These are phyloP conservation scores for Enteromius anoplus DNA, from an alignment of 2,797 vertebrate genomes.

Conservation along the genomic window DNA sequence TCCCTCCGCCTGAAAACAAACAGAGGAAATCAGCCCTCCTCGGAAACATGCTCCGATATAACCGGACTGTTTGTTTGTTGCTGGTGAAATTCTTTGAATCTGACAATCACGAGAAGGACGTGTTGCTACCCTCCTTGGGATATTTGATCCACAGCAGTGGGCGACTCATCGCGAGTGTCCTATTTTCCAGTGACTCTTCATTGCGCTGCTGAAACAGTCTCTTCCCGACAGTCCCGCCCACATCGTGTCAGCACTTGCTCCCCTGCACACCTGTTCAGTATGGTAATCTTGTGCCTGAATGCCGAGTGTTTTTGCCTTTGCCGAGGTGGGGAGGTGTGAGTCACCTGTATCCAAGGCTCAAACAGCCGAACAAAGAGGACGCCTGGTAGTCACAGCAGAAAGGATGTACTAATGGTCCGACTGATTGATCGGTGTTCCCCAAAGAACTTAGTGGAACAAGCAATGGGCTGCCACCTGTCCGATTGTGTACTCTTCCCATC, in stretches of 20 bases:
- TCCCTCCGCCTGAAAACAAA: slow-evolving; percentile 67
- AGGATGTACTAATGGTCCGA: slow-evolving; percentile 42
- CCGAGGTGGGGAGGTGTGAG: slow-evolving; percentile 53
- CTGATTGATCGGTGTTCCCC: slow-evolving; percentile 46
- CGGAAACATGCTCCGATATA: slow-evolving; percentile 48
- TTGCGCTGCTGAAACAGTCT: slow-evolving; percentile 49
- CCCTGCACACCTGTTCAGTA: slow-evolving; percentile 61
- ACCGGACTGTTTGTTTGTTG: slow-evolving; percentile 61
- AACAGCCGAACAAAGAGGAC: slow-evolving; percentile 52
- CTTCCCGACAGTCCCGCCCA: slow-evolving; percentile 48
- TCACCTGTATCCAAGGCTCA: slow-evolving; percentile 58
- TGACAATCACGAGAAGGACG: slow-evolving; percentile 2
- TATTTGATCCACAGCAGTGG: slow-evolving; percentile 12
- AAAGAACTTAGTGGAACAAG: slow-evolving; percentile 45
- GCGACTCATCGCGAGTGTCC: slow-evolving; percentile 10
- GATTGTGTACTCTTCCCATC: slow-evolving; percentile 26
- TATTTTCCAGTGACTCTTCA: slow-evolving; percentile 40
- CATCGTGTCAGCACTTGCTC: slow-evolving; percentile 54
- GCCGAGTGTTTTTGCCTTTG: slow-evolving; percentile 38
- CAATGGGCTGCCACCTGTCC: slow-evolving; percentile 47
- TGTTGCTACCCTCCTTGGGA: neutral
- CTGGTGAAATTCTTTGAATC: slow-evolving; percentile 48
- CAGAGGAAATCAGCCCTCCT: slow-evolving; percentile 69
- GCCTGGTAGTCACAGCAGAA: slow-evolving; percentile 49
- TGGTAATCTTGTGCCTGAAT: slow-evolving; percentile 58